These are phyloP conservation scores for Megamerina dolium DNA, from an alignment of 2,888 invertebrate species.

Conservation along the genomic window DNA sequence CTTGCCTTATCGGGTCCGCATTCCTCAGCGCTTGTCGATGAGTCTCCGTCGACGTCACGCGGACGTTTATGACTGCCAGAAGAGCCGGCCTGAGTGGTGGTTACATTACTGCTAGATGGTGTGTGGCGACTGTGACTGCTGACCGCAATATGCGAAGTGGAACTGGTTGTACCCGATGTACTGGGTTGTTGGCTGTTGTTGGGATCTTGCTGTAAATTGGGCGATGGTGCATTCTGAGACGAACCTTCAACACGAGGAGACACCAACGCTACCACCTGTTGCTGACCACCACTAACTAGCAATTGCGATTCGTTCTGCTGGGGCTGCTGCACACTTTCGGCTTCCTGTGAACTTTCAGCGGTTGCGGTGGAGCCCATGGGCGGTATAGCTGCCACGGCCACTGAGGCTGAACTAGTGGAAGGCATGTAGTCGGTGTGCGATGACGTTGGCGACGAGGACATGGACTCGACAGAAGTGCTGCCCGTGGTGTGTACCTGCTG, in stretches of 20 bases:
- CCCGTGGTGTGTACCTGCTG: constrained; percentile 57
- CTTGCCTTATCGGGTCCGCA: constrained; percentile 42
- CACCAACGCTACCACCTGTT: constrained; percentile 65
- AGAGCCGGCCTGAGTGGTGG: constrained; percentile 57
- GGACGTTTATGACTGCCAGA: constrained; percentile 54
- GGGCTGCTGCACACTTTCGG: constrained; percentile 45
- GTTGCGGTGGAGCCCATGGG: constrained; percentile 50
- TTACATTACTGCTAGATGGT: constrained; percentile 62
- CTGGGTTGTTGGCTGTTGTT: constrained; percentile 46
- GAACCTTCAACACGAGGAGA: constrained; percentile 64
- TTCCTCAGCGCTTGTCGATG: constrained; percentile 51
- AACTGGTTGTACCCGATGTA: constrained; percentile 44
- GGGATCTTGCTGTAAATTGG: constrained; percentile 37
- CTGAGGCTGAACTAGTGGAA: constrained; percentile 66
- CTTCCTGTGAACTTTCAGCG: constrained; percentile 51
- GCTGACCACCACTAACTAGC: constrained; percentile 49
- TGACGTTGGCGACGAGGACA: constrained; percentile 66
- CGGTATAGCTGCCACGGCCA: constrained; percentile 63
- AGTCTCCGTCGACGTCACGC: constrained; percentile 55
- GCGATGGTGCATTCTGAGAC: constrained; percentile 34
- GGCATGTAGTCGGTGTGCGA: constrained; percentile 80
- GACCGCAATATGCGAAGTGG: constrained; percentile 44
- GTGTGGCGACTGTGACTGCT: constrained; percentile 49
- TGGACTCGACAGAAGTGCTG: constrained; percentile 48
- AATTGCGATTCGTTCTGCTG: constrained; percentile 43